A percentile compares a stretch with the other conserved stretches of the same genome.
Conservation (phyloP, 2,113 vertebrate species). For the Boulengeromyrus knoepffleri region DNA sequence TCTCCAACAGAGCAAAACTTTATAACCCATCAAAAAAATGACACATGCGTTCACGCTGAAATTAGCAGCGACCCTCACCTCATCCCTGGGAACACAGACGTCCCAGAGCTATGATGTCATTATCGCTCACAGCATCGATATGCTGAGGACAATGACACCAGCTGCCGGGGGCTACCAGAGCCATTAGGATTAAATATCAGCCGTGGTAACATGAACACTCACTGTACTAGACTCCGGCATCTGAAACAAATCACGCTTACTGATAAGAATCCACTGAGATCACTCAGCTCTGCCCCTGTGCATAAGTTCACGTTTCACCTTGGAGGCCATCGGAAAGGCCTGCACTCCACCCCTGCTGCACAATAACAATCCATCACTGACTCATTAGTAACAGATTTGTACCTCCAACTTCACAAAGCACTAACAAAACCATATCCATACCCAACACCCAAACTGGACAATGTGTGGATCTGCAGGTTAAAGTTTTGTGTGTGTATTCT, state of each 20-base stretch:
- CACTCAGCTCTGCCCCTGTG: neutral
- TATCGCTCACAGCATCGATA: slow-evolving; percentile 31
- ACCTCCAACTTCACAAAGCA: neutral
- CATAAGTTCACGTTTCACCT: neutral
- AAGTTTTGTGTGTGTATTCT: neutral
- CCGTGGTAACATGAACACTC: neutral
- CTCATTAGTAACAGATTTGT: neutral
- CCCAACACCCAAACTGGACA: neutral
- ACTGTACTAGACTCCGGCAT: neutral
- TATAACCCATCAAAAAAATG: neutral
- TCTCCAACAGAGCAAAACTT: neutral
- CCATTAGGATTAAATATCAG: slow-evolving; percentile 28
- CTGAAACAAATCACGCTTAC: neutral
- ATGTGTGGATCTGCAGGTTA: neutral
- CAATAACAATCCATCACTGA: neutral
- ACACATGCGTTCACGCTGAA: neutral
- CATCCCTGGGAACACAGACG: slow-evolving; percentile 33
- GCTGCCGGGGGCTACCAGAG: slow-evolving; percentile 26
- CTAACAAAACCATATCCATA: neutral
- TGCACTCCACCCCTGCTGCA: neutral
- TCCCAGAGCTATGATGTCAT: slow-evolving; percentile 47
- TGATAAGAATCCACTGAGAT: neutral
- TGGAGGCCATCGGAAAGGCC: neutral
- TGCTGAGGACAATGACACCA: slow-evolving; percentile 30
- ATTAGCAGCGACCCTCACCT: neutral